Evolutionary conservation across 2,888 invertebrate species (phyloP).

Genomic region (Glomeris marginata): DNA sequence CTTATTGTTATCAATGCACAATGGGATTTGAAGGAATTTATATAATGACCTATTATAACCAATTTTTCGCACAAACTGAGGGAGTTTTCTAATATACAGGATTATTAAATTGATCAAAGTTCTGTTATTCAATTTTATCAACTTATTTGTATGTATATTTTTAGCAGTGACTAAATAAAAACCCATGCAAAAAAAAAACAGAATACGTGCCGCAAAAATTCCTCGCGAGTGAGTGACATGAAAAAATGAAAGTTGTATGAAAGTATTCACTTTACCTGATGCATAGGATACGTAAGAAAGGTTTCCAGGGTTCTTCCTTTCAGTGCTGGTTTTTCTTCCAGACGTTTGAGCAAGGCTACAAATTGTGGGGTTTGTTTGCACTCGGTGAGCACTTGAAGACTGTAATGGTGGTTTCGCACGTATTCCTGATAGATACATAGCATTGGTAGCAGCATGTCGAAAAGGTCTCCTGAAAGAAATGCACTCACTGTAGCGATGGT

Average conservation of each 20-base stretch:
- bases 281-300: slow-evolving; percentile 86
- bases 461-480: slow-evolving; percentile 57
- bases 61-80: no score
- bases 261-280: slow-evolving; percentile 48
- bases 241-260: slow-evolving; percentile 4
- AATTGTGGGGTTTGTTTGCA: slow-evolving; percentile 73
- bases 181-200: no score
- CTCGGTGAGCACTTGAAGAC: slow-evolving; percentile 77
- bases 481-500: background rate
- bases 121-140: no score
- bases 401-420: slow-evolving; percentile 85
- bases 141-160: no score
- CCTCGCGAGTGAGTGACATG: no score
- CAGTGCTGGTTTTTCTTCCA: slow-evolving; percentile 72
- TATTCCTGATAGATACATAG: slow-evolving; percentile 89
- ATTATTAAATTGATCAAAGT: no score
- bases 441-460: slow-evolving; percentile 90
- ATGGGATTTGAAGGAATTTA: no score
- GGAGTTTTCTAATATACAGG: no score
- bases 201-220: no score
- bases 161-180: no score
- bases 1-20: no score
- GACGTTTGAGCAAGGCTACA: slow-evolving; percentile 55
- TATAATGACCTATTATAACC: no score
- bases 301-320: slow-evolving; percentile 73